Evolutionary conservation across 1,140 invertebrate genomes (phyloP).

Genomic region (Brachionus manjavacas): DNA sequence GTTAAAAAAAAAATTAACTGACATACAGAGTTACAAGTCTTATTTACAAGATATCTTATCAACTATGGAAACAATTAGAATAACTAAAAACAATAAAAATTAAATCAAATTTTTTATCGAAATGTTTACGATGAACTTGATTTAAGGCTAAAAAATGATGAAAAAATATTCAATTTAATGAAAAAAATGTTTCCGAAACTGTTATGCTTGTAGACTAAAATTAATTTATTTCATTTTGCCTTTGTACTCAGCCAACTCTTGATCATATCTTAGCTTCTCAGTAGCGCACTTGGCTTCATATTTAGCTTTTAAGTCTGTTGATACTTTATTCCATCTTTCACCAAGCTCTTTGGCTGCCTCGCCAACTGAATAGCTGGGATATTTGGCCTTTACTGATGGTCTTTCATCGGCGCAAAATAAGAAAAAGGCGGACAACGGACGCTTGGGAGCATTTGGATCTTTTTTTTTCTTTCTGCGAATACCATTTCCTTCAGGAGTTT

Average conservation of each 20-base stretch:
- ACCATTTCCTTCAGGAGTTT: constrained; percentile 67
- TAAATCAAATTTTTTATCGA: background rate
- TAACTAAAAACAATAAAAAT: background rate
- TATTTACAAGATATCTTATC: background rate
- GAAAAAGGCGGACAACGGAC: constrained; percentile 96
- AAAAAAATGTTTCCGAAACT: background rate
- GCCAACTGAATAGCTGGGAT: constrained; percentile 89
- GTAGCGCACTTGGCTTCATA: constrained; percentile 86
- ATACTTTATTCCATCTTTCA: constrained; percentile 82
- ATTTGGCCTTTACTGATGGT: constrained; percentile 79
- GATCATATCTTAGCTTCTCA: constrained; percentile 88
- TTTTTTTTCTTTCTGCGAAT: constrained; percentile 70
- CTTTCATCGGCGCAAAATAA: constrained; percentile 98
- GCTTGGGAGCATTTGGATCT: constrained; percentile 98
- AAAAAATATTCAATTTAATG: background rate
- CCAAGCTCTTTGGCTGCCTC: constrained; percentile 97
- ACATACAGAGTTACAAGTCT: background rate
- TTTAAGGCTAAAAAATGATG: background rate
- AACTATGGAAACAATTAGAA: background rate
- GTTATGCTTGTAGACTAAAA: background rate
- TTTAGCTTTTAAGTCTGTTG: constrained; percentile 74
- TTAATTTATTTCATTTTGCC: background rate
- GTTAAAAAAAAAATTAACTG: background rate
- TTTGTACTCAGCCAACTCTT: constrained; percentile 48
- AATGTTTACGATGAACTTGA: background rate